A percentile compares a stretch with the other conserved stretches of the same genome.
These are phyloP conservation scores for Pseudomyrmex gracilis DNA, from an alignment of 1,140 invertebrate genomes.

Conservation along the genomic window DNA sequence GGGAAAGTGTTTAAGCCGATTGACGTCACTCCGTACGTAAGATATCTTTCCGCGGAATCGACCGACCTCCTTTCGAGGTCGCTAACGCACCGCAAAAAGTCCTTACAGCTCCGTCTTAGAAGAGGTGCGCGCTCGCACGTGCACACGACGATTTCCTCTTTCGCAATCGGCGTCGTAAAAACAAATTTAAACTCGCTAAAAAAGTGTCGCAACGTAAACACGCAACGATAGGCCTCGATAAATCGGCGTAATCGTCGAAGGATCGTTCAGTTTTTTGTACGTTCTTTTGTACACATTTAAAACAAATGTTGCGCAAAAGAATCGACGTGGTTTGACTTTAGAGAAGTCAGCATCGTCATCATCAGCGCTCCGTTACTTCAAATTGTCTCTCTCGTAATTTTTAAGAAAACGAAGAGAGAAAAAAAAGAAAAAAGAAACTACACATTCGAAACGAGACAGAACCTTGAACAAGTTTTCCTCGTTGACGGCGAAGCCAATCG, in stretches of 20 bases:
- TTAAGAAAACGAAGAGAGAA: neutral
- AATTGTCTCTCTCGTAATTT: neutral
- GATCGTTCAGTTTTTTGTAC: neutral
- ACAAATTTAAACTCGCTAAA: constrained; percentile 31
- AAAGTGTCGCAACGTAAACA: constrained; percentile 29
- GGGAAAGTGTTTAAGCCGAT: constrained; percentile 80
- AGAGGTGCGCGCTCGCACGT: constrained; percentile 23
- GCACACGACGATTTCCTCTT: constrained; percentile 30
- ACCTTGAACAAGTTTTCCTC: constrained; percentile 58
- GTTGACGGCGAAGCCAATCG: neutral
- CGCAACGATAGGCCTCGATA: neutral
- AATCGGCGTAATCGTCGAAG: neutral
- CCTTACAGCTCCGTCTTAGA: constrained; percentile 33
- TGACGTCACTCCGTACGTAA: constrained; percentile 78
- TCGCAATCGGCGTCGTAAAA: constrained; percentile 52
- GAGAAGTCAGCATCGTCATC: too few relatives aligned
- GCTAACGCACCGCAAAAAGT: constrained; percentile 36
- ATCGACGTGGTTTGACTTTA: too few relatives aligned
- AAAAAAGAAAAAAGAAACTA: constrained; percentile 7
- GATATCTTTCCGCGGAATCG: constrained; percentile 77
- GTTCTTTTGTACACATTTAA: neutral
- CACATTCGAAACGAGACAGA: neutral
- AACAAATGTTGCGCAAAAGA: neutral
- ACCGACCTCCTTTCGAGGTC: constrained; percentile 81
- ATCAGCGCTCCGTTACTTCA: neutral